Base-by-base conservation (phyloP, 1,140 invertebrate genomes). In the Anadara kagoshimensis region DNA sequence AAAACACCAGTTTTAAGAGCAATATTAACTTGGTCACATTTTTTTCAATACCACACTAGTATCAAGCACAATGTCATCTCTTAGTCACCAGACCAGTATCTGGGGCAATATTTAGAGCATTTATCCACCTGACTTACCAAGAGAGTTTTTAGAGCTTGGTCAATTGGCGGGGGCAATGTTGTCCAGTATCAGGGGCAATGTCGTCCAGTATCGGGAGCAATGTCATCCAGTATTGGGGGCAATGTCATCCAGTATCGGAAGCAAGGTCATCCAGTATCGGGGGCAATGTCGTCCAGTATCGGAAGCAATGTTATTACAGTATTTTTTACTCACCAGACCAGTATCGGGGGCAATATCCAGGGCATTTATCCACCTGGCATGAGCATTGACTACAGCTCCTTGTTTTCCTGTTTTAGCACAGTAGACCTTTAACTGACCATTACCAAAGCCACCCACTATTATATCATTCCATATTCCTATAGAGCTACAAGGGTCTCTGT, bases 401-500 rank as follows among this genome's bases (percentile, higher is more conserved):
- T 91, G 65, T 54, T 78, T 72, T 14, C 86, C 89, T 41, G 85
- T 81, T 12, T 73, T 73, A 8, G 81, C 76, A 68, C 79, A 81
- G 78, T 88, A 91, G 0, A 91, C 59, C 51, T 89, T 69, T 16
- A 91, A 73, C 71, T 91, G 90, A 36, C 91, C 91, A 29, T 89
- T 90, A 7, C 89, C 89, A 81, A 90, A 91, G 0, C 81, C 90
- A 26, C 84, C 89, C 18, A 90, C 74, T 3, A 91, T 68, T 24
- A 86, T 76, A 49, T 85, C 83, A 49, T 81, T 79, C 81, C 82
- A 87, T 26, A 86, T 11, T 8, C 69, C 71, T 45, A 88, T 16
- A 44, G 74, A 77, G 58, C 81, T 83, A 56, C 85, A 88, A 11
- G 88, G 86, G 53, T 67, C 78, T 18, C 87, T 88, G 76, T 54